Evolutionary conservation across 2,113 vertebrate genomes (phyloP).

Genomic region (Raja brachyura): DNA sequence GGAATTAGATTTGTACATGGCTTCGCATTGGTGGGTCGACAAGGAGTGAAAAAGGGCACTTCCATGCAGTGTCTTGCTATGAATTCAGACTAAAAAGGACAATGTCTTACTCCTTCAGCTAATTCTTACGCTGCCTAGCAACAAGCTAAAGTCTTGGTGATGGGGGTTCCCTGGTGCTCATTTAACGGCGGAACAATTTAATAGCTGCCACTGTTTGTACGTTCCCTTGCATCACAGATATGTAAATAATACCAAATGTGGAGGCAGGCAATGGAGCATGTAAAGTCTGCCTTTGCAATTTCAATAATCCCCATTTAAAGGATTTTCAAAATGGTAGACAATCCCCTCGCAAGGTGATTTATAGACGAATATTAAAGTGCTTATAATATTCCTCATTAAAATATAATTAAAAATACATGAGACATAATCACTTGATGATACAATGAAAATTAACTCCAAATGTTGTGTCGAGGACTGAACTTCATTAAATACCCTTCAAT

Average conservation of each 20-base stretch:
- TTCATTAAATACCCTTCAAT: background rate
- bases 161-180: background rate
- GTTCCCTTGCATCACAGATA: background rate
- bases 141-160: background rate
- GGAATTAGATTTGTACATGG: too few relatives aligned
- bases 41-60: too few relatives aligned
- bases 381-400: constrained; percentile 9
- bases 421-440: background rate
- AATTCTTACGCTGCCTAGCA: too few relatives aligned
- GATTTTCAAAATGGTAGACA: background rate
- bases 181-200: background rate
- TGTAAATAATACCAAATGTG: background rate
- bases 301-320: background rate
- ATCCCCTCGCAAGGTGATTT: background rate
- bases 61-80: too few relatives aligned
- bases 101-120: too few relatives aligned
- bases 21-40: too few relatives aligned
- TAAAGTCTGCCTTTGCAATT: background rate
- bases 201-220: background rate
- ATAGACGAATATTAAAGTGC: background rate
- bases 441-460: background rate
- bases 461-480: background rate
- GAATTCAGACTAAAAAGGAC: too few relatives aligned
- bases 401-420: background rate
- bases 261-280: background rate